Evolutionary conservation across 1,140 invertebrate genomes (phyloP).

Genomic region (Bursaphelenchus mucronatus): DNA sequence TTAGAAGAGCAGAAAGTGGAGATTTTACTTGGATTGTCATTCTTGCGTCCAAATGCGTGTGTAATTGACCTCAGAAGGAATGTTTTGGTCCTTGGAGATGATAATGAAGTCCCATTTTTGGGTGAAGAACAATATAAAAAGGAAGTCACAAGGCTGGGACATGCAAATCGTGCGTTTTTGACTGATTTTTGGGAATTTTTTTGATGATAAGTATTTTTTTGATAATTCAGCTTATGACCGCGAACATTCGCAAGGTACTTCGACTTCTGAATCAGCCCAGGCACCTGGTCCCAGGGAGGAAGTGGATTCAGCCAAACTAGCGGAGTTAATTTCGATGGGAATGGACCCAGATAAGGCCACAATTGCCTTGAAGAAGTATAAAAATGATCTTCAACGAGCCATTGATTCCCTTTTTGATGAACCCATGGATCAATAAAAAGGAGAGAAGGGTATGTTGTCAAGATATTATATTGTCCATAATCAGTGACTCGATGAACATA

Average conservation of each 20-base stretch:
- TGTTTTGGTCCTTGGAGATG: conserved; percentile 11
- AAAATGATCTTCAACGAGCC: conserved; percentile 13
- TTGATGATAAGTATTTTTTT: neutral
- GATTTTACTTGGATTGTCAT: conserved; percentile 13
- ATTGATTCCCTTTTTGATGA: conserved; percentile 7
- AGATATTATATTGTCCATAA: neutral
- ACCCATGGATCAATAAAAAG: conserved; percentile 6
- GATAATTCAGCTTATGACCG: neutral
- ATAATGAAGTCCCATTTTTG: conserved; percentile 21
- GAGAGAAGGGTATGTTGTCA: neutral
- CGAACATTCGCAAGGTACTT: neutral
- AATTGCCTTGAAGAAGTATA: conserved; percentile 13
- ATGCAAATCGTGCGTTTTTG: neutral
- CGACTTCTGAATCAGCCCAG: neutral
- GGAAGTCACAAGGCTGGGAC: conserved; percentile 12
- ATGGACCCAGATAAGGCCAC: conserved; percentile 15
- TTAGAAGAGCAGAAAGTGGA: conserved; percentile 18
- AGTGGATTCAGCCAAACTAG: conserved; percentile 21
- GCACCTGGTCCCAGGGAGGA: conserved; percentile 1
- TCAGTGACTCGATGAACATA: neutral
- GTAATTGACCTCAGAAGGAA: conserved; percentile 14
- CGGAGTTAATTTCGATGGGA: conserved; percentile 5
- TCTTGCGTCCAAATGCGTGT: conserved; percentile 16
- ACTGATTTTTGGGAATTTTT: conserved; percentile 7
- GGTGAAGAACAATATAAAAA: conserved; percentile 13